phyloP scores from a whole-genome alignment of 2,797 vertebrate genomes.

The Melanotaenia boesemani region DNA sequence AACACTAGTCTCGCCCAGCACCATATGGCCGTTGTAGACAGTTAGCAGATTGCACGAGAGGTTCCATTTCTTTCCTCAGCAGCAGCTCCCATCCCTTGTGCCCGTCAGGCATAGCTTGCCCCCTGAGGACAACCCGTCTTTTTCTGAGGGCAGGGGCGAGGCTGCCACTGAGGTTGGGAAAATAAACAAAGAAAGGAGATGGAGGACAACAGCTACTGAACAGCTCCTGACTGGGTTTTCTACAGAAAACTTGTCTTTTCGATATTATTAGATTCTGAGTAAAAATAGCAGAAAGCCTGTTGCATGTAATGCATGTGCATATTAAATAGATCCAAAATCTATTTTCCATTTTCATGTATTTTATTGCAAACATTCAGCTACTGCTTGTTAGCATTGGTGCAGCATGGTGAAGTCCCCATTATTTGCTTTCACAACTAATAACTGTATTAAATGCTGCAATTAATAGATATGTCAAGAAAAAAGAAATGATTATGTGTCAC shows the following conservation, averaged over 20 bases:
- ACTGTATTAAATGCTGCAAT: too few relatives aligned
- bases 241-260: background rate
- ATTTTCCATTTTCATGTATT: background rate
- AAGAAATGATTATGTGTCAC: too few relatives aligned
- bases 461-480: too few relatives aligned
- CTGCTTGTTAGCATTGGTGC: too few relatives aligned
- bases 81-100: conserved; percentile 13
- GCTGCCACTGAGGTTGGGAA: conserved; percentile 26
- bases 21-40: conserved; percentile 37
- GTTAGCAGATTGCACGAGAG: conserved; percentile 42
- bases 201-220: background rate
- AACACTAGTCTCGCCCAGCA: conserved; percentile 5
- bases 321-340: background rate
- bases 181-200: conserved; percentile 39
- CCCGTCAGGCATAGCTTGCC: conserved; percentile 23
- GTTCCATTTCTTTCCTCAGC: conserved; percentile 15
- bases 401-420: too few relatives aligned
- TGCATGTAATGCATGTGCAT: background rate
- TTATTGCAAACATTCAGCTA: too few relatives aligned
- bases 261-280: background rate
- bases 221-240: background rate
- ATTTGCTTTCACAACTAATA: too few relatives aligned
- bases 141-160: conserved; percentile 50
- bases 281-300: background rate
- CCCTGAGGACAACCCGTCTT: conserved; percentile 31